Percentiles rank a stretch among this genome's conserved stretches.
phyloP scores from a whole-genome alignment of 2,113 vertebrate species.

The Lathamus discolor region DNA sequence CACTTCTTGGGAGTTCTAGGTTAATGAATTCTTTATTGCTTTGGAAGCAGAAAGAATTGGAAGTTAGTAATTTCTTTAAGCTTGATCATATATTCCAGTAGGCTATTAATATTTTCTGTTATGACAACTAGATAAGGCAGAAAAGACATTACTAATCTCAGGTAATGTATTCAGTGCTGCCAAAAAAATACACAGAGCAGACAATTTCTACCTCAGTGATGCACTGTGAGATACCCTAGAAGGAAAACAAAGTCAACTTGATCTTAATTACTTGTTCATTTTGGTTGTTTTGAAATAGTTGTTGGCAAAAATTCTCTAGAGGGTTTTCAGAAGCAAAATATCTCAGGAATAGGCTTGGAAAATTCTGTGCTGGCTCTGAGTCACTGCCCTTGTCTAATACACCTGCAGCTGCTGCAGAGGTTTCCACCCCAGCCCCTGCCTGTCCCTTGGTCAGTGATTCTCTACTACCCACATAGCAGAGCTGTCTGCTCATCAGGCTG shows the following conservation, averaged over 20 bases:
- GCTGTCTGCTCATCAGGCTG: neutral
- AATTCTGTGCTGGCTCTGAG: neutral
- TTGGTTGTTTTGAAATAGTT: neutral
- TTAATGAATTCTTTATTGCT: neutral
- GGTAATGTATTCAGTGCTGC: neutral
- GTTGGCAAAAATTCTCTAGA: neutral
- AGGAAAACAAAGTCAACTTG: neutral
- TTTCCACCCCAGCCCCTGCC: neutral
- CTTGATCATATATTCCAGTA: neutral
- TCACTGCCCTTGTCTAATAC: neutral
- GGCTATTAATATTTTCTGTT: slow-evolving; percentile 9
- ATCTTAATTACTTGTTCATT: neutral
- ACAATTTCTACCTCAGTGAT: neutral
- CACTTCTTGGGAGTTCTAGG: neutral
- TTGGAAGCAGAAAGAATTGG: neutral
- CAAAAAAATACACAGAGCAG: neutral
- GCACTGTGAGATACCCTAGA: neutral
- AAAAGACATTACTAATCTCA: neutral
- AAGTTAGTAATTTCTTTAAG: neutral
- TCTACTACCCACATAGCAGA: neutral
- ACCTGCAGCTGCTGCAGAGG: neutral
- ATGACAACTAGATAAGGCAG: neutral
- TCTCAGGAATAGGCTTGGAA: neutral
- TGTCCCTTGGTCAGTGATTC: neutral
- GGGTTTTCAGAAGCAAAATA: neutral